A percentile compares a stretch with the other conserved stretches of the same genome.
Conservation (phyloP, 2,888 invertebrate species). For the Spicauda simplicius region DNA sequence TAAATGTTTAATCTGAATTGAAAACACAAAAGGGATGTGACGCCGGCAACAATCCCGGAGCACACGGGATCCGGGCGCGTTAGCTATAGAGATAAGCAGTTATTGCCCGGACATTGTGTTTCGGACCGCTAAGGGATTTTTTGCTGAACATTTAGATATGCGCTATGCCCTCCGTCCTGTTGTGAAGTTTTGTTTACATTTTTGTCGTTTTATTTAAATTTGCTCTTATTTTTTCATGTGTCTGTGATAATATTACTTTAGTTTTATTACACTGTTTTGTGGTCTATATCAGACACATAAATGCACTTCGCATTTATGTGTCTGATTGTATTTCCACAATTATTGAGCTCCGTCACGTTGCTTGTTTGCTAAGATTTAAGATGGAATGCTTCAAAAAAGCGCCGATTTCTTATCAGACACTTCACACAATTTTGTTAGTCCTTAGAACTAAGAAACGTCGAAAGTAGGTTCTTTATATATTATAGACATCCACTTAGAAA, state of each 20-base stretch:
- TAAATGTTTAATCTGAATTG: constrained; percentile 5
- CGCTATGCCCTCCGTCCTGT: constrained; percentile 11
- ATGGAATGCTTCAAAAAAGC: too few species aligned
- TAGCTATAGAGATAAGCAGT: constrained; percentile 13
- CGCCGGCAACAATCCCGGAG: not conserved
- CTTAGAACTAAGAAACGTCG: too few species aligned
- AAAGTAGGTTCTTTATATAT: too few species aligned
- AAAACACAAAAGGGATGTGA: constrained; percentile 12
- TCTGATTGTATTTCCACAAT: too few species aligned
- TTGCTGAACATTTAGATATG: constrained; percentile 19
- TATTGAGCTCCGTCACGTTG: too few species aligned
- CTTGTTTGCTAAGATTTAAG: too few species aligned
- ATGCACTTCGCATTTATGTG: too few species aligned
- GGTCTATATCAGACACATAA: too few species aligned
- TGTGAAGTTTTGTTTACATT: constrained; percentile 27
- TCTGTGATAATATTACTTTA: not conserved
- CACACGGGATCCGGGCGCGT: constrained; percentile 8
- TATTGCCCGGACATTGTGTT: constrained; percentile 15
- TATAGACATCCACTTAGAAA: too few species aligned
- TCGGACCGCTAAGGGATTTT: constrained; percentile 15
- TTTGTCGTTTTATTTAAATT: not conserved
- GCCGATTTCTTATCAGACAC: too few species aligned
- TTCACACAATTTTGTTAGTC: too few species aligned
- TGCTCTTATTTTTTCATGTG: not conserved
- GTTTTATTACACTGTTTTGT: too few species aligned